These are phyloP conservation scores for Excalfactoria chinensis DNA, from an alignment of 2,113 vertebrate species.

Conservation along the genomic window DNA sequence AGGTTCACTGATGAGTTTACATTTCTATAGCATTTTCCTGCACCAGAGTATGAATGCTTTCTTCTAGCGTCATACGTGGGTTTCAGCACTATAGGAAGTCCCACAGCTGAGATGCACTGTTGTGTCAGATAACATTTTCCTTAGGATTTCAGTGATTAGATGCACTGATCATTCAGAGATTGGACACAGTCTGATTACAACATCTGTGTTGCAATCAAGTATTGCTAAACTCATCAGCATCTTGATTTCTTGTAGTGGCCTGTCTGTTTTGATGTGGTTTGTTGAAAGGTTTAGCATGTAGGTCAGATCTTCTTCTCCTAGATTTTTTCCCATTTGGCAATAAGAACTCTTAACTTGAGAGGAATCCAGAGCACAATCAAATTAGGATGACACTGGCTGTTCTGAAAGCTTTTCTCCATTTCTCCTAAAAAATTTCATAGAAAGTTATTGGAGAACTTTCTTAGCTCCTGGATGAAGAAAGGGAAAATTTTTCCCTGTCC, in stretches of 20 bases:
- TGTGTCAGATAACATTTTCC: not conserved
- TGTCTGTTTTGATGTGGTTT: not conserved
- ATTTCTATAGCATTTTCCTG: not conserved
- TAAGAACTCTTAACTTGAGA: not conserved
- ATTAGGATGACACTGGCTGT: not conserved
- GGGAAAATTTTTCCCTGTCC: not conserved
- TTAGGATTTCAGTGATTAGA: not conserved
- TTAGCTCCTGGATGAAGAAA: not conserved
- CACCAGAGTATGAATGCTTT: not conserved
- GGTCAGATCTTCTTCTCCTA: not conserved
- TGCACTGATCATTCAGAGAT: not conserved
- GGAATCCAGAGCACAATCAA: not conserved
- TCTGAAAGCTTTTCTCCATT: not conserved
- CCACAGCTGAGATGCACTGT: not conserved
- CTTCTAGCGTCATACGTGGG: not conserved
- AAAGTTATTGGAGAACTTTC: not conserved
- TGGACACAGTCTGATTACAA: not conserved
- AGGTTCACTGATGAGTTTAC: not conserved
- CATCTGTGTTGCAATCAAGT: not conserved
- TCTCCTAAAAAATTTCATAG: not conserved
- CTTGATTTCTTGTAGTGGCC: not conserved
- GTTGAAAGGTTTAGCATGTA: not conserved
- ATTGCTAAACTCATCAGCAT: not conserved
- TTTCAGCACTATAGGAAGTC: accelerated
- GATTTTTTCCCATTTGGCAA: not conserved